A percentile compares a stretch with the other conserved stretches of the same genome.
Conservation (phyloP, 2,113 vertebrate species). For the Malaclemys terrapin region DNA sequence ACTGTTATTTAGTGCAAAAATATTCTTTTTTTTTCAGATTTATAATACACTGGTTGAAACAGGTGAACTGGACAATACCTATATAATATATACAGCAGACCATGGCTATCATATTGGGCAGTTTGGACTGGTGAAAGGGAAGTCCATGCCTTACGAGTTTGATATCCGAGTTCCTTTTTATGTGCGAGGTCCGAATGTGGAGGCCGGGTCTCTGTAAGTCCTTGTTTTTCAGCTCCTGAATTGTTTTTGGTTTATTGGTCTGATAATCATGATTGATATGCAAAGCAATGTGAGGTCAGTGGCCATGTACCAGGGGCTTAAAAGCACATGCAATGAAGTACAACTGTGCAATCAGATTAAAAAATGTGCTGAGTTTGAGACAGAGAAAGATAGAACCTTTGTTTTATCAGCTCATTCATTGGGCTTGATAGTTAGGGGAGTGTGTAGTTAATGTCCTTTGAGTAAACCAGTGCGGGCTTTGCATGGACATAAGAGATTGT, state of each 20-base stretch:
- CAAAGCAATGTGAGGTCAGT: background rate
- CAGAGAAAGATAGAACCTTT: background rate
- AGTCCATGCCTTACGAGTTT: slow-evolving; percentile 98
- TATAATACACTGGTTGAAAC: slow-evolving; percentile 92
- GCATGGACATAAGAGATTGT: too few relatives aligned
- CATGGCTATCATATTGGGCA: slow-evolving; percentile 98
- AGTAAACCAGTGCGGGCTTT: background rate
- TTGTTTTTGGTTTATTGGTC: background rate
- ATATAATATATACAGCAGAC: slow-evolving; percentile 96
- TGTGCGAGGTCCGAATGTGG: slow-evolving; percentile 93
- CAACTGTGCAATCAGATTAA: background rate
- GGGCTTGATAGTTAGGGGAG: background rate
- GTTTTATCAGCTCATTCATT: background rate
- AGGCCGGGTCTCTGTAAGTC: slow-evolving; percentile 92
- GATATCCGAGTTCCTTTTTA: slow-evolving; percentile 98
- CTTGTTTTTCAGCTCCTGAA: background rate
- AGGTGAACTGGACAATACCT: slow-evolving; percentile 95
- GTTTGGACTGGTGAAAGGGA: slow-evolving; percentile 97
- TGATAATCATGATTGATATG: background rate
- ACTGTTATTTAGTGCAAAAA: background rate
- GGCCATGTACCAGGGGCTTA: background rate
- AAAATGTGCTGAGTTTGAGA: background rate
- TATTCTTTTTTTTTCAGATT: slow-evolving; percentile 79
- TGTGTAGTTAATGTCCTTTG: background rate
- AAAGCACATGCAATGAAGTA: background rate